Evolutionary conservation across 2,113 vertebrate species (phyloP).

Genomic region (Budorcas taxicolor): DNA sequence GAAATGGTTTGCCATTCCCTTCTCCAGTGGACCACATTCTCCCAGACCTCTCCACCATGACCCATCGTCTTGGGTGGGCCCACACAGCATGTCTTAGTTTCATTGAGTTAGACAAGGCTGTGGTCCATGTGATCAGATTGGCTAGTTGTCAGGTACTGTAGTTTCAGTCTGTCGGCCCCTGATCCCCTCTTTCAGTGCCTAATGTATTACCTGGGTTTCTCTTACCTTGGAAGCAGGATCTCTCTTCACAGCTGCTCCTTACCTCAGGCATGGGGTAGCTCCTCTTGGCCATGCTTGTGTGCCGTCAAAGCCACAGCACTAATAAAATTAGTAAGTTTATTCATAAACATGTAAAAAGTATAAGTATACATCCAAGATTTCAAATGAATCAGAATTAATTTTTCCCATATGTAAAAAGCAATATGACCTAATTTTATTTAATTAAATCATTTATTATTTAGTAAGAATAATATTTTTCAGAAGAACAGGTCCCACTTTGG

Average conservation of each 20-base stretch:
- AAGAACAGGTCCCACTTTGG: neutral
- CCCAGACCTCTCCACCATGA: neutral
- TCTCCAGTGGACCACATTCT: neutral
- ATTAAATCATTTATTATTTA: neutral
- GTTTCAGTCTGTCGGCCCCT: neutral
- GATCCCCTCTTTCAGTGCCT: neutral
- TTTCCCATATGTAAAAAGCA: neutral
- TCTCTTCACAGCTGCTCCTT: neutral
- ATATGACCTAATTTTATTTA: neutral
- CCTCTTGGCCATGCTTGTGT: neutral
- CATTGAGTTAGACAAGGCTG: neutral
- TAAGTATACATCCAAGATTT: neutral
- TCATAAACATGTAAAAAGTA: neutral
- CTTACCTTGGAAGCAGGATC: rapidly evolving
- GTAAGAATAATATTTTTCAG: neutral
- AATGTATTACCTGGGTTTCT: neutral
- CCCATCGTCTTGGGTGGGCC: neutral
- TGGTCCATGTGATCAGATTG: neutral
- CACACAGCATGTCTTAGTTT: neutral
- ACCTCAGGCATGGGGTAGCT: rapidly evolving
- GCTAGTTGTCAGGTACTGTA: neutral
- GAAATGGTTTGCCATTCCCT: neutral
- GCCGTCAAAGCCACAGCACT: rapidly evolving
- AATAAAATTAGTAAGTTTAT: neutral
- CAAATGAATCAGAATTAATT: neutral